phyloP scores from a whole-genome alignment of 2,113 vertebrate species.

The Chamaetylas fuelleborni region DNA sequence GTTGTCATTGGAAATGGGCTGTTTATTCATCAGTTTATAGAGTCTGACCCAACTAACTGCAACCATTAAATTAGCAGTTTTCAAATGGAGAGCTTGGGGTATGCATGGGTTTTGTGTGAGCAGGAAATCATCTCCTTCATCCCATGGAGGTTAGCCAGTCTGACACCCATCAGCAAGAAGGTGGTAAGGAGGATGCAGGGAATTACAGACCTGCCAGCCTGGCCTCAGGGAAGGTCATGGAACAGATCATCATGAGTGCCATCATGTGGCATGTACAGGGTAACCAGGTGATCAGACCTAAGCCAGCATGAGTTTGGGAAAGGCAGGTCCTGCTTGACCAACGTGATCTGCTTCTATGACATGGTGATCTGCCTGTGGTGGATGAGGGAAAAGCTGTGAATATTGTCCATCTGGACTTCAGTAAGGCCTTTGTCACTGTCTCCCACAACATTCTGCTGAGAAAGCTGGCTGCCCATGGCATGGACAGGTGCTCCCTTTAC shows the following conservation, averaged over 20 bases:
- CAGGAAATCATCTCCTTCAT: neutral
- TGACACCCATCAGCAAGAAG: neutral
- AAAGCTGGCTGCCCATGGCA: neutral
- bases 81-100: neutral
- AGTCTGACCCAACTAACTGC: neutral
- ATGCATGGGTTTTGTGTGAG: neutral
- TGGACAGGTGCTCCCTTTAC: neutral
- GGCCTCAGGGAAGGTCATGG: neutral
- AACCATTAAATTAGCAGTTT: neutral
- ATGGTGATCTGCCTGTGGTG: neutral
- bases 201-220: neutral
- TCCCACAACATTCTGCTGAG: neutral
- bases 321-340: neutral
- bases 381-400: neutral
- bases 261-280: neutral
- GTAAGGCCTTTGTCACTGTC: neutral
- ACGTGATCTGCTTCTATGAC: neutral
- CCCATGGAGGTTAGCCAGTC: neutral
- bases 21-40: neutral
- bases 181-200: neutral
- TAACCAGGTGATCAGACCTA: neutral
- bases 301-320: neutral
- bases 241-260: neutral
- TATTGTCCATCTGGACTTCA: neutral
- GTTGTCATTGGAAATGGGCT: neutral